Conservation (phyloP, 2,888 invertebrate species). For the Phoenoteleia sp. region DNA sequence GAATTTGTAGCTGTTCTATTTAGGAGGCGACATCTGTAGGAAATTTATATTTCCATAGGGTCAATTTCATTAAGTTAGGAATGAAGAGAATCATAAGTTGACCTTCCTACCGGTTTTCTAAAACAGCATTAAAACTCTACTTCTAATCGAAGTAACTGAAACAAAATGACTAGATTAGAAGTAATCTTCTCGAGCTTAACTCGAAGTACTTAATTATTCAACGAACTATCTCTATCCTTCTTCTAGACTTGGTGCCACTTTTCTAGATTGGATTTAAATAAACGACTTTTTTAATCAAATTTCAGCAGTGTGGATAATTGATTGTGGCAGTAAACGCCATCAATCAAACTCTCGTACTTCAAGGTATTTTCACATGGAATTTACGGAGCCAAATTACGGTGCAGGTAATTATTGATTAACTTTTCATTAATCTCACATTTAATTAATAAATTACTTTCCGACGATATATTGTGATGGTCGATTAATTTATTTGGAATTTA, state of each 20-base stretch:
- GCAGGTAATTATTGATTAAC: conserved; percentile 47
- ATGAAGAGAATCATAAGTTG: too few relatives aligned
- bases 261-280: conserved; percentile 1
- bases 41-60: too few relatives aligned
- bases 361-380: conserved; percentile 24
- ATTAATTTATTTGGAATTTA: conserved; percentile 53
- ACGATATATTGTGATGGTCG: conserved; percentile 11
- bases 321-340: conserved; percentile 29
- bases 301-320: conserved; percentile 32
- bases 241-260: background rate
- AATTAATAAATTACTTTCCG: conserved; percentile 51
- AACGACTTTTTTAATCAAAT: conserved; percentile 5
- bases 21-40: too few relatives aligned
- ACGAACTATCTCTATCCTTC: background rate
- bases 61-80: too few relatives aligned
- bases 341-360: conserved; percentile 37
- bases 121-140: too few relatives aligned
- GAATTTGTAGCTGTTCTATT: too few relatives aligned
- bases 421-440: conserved; percentile 52
- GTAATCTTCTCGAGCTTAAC: background rate
- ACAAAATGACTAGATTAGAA: background rate
- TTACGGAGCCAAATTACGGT: conserved; percentile 28
- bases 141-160: background rate
- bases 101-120: too few relatives aligned
- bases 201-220: background rate